Percentiles rank a stretch among this genome's conserved stretches.
Conservation (phyloP, 1,140 invertebrate genomes). For the Diploscapter pachys region DNA sequence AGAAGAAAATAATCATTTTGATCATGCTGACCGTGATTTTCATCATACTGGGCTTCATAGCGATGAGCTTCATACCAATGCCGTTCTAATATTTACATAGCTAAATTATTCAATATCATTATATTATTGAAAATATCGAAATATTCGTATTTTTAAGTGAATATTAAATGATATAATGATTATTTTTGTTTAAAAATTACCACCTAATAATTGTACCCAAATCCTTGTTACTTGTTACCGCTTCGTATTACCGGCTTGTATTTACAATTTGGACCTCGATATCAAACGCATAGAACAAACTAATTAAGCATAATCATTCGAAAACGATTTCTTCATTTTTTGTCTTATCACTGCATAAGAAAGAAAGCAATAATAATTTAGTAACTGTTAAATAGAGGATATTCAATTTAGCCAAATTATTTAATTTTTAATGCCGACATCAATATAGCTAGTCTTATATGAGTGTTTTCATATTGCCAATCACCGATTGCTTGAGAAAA, state of each 20-base stretch:
- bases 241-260: neutral
- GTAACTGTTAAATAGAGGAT: no score
- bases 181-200: conserved; percentile 13
- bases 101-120: neutral
- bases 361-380: no score
- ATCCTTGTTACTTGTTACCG: neutral
- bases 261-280: neutral
- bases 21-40: conserved; percentile 87
- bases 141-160: conserved; percentile 4
- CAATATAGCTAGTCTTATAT: no score
- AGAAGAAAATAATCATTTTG: conserved; percentile 99
- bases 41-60: conserved; percentile 70
- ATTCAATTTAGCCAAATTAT: no score
- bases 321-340: neutral
- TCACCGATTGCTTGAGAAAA: no score
- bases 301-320: neutral
- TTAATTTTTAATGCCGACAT: no score
- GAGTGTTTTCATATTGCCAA: no score
- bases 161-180: conserved; percentile 2
- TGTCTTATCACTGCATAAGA: neutral
- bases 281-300: no score
- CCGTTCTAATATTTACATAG: conserved; percentile 44
- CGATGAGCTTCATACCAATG: conserved; percentile 49
- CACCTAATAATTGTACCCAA: conserved; percentile 1
- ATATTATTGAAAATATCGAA: conserved; percentile 4